Evolutionary conservation across 2,113 vertebrate species (phyloP), one percentile per base, ranked within the genome.

Genomic region (Numida meleagris): DNA sequence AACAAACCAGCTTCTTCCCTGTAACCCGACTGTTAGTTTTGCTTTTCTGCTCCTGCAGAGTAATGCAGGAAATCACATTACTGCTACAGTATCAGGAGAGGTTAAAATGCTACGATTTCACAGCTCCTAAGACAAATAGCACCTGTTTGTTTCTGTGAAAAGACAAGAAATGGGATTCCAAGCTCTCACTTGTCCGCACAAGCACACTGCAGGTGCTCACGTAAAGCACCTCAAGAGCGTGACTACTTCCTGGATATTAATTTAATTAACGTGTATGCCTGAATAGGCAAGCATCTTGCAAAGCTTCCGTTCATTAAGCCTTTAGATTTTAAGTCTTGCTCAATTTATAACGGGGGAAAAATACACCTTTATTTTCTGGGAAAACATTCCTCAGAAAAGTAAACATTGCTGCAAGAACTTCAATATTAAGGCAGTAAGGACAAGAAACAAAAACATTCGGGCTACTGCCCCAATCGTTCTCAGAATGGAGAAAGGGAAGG

Each of bases 61-160:
- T 3, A 40, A 63, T 0, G 8, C 0, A 1, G 12, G 31, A 53
- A 82, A 59, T 24, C 0, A 0, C 1, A 11, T 43, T 2, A 13
- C 34, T 15, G 4, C 8, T 65, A 11, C 2, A 29, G 4, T 9
- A n/a, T 36, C 40, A 6, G 23, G 12, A 25, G 1, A 51, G 25
- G 51, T 29, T 50, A 31, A 59, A 40, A 50, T 0, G 3, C 11
- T 14, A 8, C 0, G 0, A 31, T 25, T 63, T 25, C 72, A 50
- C 82, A 66, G 71, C 58, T 68, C 63, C 4, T 31, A 38, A 38
- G 20, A 70, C 4, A 4, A 65, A 14, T 0, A 72, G 21, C 9
- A 9, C 29, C 71, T 45, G 11, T 14, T 31, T 15, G 7, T 36
- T 58, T 67, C 55, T 77, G 10, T 16, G 19, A 72, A 8, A 70